Percentiles rank a stretch among this genome's conserved stretches.
phyloP scores from a whole-genome alignment of 2,797 vertebrate species.

The Notolabrus celidotus region DNA sequence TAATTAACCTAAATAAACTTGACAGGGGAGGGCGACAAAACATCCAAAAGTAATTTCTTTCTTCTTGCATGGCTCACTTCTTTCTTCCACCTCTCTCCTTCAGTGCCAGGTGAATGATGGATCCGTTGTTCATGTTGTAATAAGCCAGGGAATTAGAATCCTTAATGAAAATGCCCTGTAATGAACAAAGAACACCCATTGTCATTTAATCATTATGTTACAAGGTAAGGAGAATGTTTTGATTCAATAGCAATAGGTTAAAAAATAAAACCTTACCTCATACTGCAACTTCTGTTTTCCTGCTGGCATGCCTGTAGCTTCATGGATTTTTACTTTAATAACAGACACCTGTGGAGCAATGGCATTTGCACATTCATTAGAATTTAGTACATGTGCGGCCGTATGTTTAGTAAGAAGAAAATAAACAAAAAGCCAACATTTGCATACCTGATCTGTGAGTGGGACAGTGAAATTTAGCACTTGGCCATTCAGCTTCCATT shows the following conservation, averaged over 20 bases:
- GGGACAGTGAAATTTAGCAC: conserved; percentile 96
- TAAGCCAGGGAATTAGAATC: conserved; percentile 99
- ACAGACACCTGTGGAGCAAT: conserved; percentile 91
- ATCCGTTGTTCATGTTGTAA: conserved; percentile 97
- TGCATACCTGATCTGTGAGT: conserved; percentile 94
- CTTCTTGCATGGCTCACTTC: conserved; percentile 85
- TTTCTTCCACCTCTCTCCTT: conserved; percentile 99
- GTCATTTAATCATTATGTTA: neutral
- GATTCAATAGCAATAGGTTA: neutral
- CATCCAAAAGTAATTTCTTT: conserved; percentile 3
- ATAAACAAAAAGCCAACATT: neutral
- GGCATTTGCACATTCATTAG: conserved; percentile 12
- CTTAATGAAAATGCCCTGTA: conserved; percentile 99
- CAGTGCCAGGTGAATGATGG: conserved; percentile 95
- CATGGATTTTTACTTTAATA: conserved; percentile 99
- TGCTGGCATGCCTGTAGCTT: conserved; percentile 98
- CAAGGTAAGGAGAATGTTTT: neutral
- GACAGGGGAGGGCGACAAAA: conserved; percentile 12
- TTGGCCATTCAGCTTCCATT: conserved; percentile 98
- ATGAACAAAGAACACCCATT: neutral
- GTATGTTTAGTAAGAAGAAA: neutral
- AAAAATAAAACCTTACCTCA: conserved; percentile 85
- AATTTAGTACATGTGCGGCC: neutral
- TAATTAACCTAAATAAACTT: conserved; percentile 35
- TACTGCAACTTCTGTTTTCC: conserved; percentile 99